Conservation (phyloP, 2,888 invertebrate species). For the Coleophora flavipennella region DNA sequence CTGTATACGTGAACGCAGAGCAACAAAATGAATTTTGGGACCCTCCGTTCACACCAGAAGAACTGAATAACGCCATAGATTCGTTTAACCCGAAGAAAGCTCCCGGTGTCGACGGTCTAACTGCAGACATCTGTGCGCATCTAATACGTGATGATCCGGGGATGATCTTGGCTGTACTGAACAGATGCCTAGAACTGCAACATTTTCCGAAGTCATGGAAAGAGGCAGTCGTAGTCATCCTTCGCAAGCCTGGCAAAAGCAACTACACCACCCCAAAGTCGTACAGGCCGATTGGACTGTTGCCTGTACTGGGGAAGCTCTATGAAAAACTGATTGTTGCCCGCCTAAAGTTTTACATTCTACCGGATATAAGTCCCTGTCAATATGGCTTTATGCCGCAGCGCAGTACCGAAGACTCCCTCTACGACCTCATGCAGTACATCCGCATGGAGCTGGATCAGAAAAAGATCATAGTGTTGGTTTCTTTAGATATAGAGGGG, state of each 20-base stretch:
- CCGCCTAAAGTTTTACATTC: slow-evolving; percentile 2
- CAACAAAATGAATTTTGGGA: slow-evolving; percentile 2
- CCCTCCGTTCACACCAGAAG: slow-evolving; percentile 8
- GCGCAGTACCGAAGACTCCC: slow-evolving; percentile 2
- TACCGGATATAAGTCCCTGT: slow-evolving; percentile 1
- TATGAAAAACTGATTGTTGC: slow-evolving; percentile 9
- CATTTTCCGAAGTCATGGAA: slow-evolving; percentile 8
- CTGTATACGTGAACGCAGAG: not conserved
- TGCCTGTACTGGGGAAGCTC: slow-evolving; percentile 11
- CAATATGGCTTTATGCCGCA: slow-evolving; percentile 15
- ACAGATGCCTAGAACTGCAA: slow-evolving; percentile 3
- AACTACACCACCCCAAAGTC: slow-evolving; percentile 3
- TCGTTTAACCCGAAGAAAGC: slow-evolving; percentile 13
- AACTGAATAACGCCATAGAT: slow-evolving; percentile 2
- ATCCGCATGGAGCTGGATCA: not conserved
- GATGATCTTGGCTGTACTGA: not conserved
- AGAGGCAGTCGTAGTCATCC: slow-evolving; percentile 1
- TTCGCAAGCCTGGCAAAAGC: slow-evolving; percentile 5
- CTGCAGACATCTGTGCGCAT: slow-evolving; percentile 17
- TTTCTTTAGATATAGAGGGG: slow-evolving; percentile 12
- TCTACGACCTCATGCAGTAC: slow-evolving; percentile 1
- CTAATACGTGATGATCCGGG: slow-evolving; percentile 3
- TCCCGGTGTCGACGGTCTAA: slow-evolving; percentile 15
- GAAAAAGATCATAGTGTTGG: slow-evolving; percentile 4
- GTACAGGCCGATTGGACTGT: slow-evolving; percentile 11